phyloP scores from a whole-genome alignment of 2,888 invertebrate genomes.

The Leptarthrus brevirostris region DNA sequence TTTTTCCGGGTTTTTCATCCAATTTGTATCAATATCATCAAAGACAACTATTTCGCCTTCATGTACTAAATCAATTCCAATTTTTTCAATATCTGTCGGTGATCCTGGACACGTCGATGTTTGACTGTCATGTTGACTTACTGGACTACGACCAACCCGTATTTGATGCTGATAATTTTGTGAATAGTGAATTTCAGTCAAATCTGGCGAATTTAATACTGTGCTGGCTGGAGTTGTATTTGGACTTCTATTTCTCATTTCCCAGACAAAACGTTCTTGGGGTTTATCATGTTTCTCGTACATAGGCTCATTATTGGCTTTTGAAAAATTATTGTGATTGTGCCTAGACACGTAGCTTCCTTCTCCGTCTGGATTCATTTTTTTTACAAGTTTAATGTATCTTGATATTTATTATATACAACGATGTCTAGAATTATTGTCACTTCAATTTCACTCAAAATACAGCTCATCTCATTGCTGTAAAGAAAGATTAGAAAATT shows the following conservation, averaged over 20 bases:
- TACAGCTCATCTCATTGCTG: slow-evolving; percentile 31
- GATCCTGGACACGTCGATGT: slow-evolving; percentile 62
- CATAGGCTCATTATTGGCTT: slow-evolving; percentile 36
- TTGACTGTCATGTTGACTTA: slow-evolving; percentile 57
- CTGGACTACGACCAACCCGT: slow-evolving; percentile 65
- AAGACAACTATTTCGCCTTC: slow-evolving; percentile 90
- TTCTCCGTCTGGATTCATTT: slow-evolving; percentile 50
- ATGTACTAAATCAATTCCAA: slow-evolving; percentile 69
- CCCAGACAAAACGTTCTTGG: slow-evolving; percentile 66
- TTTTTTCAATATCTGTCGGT: slow-evolving; percentile 64
- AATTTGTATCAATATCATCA: slow-evolving; percentile 69
- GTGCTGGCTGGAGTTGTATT: slow-evolving; percentile 66
- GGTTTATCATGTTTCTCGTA: slow-evolving; percentile 53
- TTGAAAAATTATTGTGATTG: slow-evolving; percentile 41
- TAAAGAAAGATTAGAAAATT: slow-evolving; percentile 9
- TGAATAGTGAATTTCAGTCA: slow-evolving; percentile 63
- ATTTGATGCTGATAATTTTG: slow-evolving; percentile 63
- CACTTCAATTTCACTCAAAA: slow-evolving; percentile 41
- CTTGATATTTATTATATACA: slow-evolving; percentile 36
- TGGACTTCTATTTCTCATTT: slow-evolving; percentile 65
- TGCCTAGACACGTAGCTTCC: slow-evolving; percentile 47
- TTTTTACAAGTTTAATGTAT: slow-evolving; percentile 12
- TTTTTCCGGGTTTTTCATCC: slow-evolving; percentile 60
- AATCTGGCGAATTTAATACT: slow-evolving; percentile 65
- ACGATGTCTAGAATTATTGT: slow-evolving; percentile 39